These are phyloP conservation scores for Halocaridina rubra DNA, from an alignment of 2,888 invertebrate genomes.

Conservation along the genomic window DNA sequence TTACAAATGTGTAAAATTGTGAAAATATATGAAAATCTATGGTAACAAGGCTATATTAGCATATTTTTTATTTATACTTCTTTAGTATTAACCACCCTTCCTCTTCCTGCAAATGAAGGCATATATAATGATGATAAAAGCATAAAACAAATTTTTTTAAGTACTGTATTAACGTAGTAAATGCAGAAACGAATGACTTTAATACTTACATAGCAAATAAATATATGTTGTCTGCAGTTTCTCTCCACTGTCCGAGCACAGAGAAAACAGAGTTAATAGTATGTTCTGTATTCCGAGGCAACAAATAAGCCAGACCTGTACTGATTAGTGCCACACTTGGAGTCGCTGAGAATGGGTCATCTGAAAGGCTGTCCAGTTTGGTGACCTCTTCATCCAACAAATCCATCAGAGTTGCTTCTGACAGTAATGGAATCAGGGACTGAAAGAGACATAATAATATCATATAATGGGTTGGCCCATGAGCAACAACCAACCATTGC, in stretches of 20 bases:
- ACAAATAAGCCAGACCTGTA: slow-evolving; percentile 15
- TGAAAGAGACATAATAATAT: background rate
- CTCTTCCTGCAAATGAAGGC: no score
- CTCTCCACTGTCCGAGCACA: slow-evolving; percentile 52
- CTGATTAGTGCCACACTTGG: slow-evolving; percentile 17
- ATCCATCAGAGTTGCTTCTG: slow-evolving; percentile 1
- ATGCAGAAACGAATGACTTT: no score
- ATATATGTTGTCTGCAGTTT: slow-evolving; percentile 49
- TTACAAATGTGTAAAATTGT: no score
- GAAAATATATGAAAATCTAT: no score
- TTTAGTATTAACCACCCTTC: no score
- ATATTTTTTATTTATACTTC: no score
- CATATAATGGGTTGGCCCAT: no score
- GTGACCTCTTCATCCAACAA: slow-evolving; percentile 39
- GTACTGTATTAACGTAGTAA: no score
- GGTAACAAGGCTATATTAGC: no score
- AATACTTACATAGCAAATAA: slow-evolving; percentile 52
- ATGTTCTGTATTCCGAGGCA: background rate
- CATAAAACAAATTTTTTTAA: no score
- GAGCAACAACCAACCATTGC: no score
- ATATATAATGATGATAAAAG: no score
- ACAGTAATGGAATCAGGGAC: slow-evolving; percentile 42
- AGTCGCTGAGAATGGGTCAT: slow-evolving; percentile 56
- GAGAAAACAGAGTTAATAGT: slow-evolving; percentile 27
- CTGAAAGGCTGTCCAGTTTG: slow-evolving; percentile 31